phyloP scores from a whole-genome alignment of 2,888 invertebrate genomes.

The Acanthosepion lycidas region DNA sequence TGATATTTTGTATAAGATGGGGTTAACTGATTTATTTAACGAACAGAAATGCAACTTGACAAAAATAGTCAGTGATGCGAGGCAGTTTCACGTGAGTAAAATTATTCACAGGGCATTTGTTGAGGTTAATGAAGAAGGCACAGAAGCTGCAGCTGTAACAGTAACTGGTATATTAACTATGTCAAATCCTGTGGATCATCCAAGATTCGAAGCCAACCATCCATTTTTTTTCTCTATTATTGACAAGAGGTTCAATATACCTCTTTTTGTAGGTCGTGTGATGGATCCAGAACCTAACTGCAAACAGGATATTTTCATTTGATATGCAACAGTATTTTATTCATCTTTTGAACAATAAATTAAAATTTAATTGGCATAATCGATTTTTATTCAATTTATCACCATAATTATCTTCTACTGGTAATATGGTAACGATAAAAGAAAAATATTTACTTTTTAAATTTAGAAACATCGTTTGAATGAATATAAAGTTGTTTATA shows the following conservation, averaged over 20 bases:
- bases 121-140: slow-evolving; percentile 72
- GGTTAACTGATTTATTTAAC: slow-evolving; percentile 67
- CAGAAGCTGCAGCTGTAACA: slow-evolving; percentile 72
- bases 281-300: neutral
- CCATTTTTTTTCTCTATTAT: slow-evolving; percentile 70
- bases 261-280: slow-evolving; percentile 58
- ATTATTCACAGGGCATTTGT: slow-evolving; percentile 72
- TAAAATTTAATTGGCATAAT: neutral
- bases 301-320: neutral
- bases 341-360: neutral
- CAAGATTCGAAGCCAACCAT: slow-evolving; percentile 59
- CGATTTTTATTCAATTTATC: neutral
- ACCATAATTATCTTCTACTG: neutral
- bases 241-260: slow-evolving; percentile 56
- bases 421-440: too few species aligned
- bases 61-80: slow-evolving; percentile 60
- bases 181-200: slow-evolving; percentile 44
- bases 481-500: too few species aligned
- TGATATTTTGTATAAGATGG: slow-evolving; percentile 58
- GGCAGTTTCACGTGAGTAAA: slow-evolving; percentile 63
- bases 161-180: slow-evolving; percentile 61
- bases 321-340: neutral
- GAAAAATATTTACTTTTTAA: too few species aligned
- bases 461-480: too few species aligned
- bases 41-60: slow-evolving; percentile 65